Evolutionary conservation across 2,888 invertebrate genomes (phyloP), one percentile per base, ranked within the genome.

Genomic region (Clitarchus hookeri): DNA sequence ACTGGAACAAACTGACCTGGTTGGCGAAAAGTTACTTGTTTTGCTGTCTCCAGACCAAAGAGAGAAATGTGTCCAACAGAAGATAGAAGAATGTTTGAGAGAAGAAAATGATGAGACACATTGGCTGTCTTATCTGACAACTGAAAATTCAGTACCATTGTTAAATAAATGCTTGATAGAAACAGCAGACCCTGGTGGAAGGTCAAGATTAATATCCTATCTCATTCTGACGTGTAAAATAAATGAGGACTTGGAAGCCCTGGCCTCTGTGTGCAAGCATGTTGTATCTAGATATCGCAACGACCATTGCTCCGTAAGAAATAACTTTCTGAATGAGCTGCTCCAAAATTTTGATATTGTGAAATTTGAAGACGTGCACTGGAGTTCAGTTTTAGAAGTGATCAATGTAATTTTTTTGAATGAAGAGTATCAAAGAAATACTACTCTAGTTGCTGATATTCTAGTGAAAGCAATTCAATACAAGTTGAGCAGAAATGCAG

Each of bases 31-130:
- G 44, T n/a, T 82, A 82, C 82, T 82, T 36, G 6, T 3, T 8
- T 16, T 16, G 27, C 36, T 82, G 16, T 23, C 82, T 19, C 36
- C 82, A n/a, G 82, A 36, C 27, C 12, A 27, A 27, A 82, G 82
- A 82, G 82, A 82, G 36, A 82, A 19, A 0, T 82, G 82, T 82
- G 44, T 26, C 8, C 36, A 27, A 27, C 36, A 16, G 36, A 82
- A 82, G 36, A 27, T 82, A 23, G 82, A 27, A 4, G 4, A 23
- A 36, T 82, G 82, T 36, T 0, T 44, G 44, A 44, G 23, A 11
- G n/a, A 27, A 44, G 82, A 82, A 4, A 13, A 26, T 25, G 82
- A 82, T 82, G 82, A 82, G 44, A 82, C 82, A 82, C 27, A 19
- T 4, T 82, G 82, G 82, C 9, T 82, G 6, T 44, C 16, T 82